phyloP scores from a whole-genome alignment of 2,113 vertebrate genomes.

The Mustelus asterias region DNA sequence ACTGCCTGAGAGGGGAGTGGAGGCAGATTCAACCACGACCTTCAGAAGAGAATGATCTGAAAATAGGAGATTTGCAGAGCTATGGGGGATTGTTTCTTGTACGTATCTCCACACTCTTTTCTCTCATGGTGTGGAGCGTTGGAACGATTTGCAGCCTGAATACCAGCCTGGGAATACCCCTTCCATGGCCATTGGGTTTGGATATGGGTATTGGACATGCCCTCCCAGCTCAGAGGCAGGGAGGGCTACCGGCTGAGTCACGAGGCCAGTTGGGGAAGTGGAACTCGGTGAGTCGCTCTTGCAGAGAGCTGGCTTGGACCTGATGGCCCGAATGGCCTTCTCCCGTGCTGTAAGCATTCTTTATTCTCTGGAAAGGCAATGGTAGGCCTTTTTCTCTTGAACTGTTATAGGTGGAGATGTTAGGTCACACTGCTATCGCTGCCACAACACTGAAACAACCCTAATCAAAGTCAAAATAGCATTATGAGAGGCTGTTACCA shows the following conservation, averaged over 20 bases:
- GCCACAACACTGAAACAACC: not conserved
- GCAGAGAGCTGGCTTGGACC: not conserved
- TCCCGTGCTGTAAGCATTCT: not conserved
- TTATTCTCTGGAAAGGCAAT: not conserved
- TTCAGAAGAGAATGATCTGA: not conserved
- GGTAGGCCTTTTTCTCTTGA: not conserved
- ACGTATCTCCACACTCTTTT: not conserved
- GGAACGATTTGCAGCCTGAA: not conserved
- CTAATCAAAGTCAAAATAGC: not conserved
- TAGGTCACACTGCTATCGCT: not conserved
- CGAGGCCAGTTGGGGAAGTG: not conserved
- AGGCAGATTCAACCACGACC: not conserved
- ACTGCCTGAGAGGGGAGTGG: not conserved
- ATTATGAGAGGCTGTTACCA: not conserved
- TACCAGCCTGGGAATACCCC: not conserved
- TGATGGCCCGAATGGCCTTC: not conserved
- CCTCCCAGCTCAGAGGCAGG: not conserved
- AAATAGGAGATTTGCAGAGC: too few relatives aligned
- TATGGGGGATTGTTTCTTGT: not conserved
- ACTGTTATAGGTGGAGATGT: not conserved
- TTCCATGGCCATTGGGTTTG: not conserved
- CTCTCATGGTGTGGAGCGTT: not conserved
- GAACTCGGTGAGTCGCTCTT: not conserved
- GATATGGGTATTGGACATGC: not conserved
- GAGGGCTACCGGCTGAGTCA: not conserved